A percentile compares a stretch with the other conserved stretches of the same genome.
Conservation (phyloP, 1,140 invertebrate species). For the Odontomachus brunneus region DNA sequence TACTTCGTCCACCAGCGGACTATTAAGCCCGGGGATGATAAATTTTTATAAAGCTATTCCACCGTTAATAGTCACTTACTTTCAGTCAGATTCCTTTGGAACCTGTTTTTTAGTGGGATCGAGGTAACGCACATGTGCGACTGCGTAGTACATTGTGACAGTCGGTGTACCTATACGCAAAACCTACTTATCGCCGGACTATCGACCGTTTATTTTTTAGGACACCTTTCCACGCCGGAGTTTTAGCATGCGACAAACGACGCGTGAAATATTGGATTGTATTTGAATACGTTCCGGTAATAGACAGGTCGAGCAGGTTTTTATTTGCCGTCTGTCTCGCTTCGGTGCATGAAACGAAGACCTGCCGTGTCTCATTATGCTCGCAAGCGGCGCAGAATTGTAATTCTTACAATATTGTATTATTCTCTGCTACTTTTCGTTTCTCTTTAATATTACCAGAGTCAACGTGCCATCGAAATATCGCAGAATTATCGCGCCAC, state of each 20-base stretch:
- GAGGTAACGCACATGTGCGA: conserved; percentile 17
- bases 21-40: conserved; percentile 73
- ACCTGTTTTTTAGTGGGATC: conserved; percentile 65
- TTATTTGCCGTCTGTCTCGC: neutral
- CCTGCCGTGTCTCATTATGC: neutral
- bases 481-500: no score
- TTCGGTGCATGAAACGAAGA: neutral
- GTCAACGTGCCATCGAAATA: no score
- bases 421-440: neutral
- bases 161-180: conserved; percentile 19
- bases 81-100: conserved; percentile 69
- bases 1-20: conserved; percentile 49
- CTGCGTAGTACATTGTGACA: conserved; percentile 46
- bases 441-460: neutral
- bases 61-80: conserved; percentile 75
- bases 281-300: neutral
- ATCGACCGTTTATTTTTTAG: conserved; percentile 50
- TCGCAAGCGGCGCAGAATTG: neutral
- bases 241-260: conserved; percentile 1
- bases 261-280: neutral
- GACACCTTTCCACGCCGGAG: neutral
- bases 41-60: conserved; percentile 70
- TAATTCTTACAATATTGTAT: neutral
- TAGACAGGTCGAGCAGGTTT: neutral
- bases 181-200: conserved; percentile 25